Evolutionary conservation across 2,113 vertebrate genomes (phyloP), one percentile per base, ranked within the genome.

Genomic region (Neodon shergylaensis): DNA sequence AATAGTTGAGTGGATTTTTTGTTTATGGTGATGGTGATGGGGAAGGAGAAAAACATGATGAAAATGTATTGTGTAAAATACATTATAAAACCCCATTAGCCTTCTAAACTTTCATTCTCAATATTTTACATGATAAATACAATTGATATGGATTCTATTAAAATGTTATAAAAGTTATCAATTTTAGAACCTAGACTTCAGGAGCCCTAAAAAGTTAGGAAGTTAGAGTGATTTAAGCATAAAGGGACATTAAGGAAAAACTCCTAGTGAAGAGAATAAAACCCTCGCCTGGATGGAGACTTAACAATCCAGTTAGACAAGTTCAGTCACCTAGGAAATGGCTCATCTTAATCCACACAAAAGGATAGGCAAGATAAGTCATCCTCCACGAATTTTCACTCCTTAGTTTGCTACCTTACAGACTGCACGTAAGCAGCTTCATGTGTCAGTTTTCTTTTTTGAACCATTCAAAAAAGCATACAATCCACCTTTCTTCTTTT

Each of bases 91-190:
- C 92, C 14, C 13, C 24, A 16, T 93, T 89, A 63, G 74, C 6
- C 36, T 86, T 91, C 85, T 61, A 13, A 82, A 39, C 26, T 92
- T 94, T 82, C 68, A 65, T 63, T 84, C 13, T 96, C 10, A 88
- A 4, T 81, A 93, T 92, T 90, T 95, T 86, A 81, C 26, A 21
- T 3, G 21, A 70, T 61, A 96, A 81, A 65, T 12, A 63, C 2
- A 82, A 28, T 90, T 58, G 81, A 36, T 3, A 72, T 91, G 1
- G 16, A 61, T 92, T 79, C 36, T 66, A 47, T 44, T 85, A 13
- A 1, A 28, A 94, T 47, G 17, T 22, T 68, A 68, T 31, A 21
- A 7, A 19, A 19, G 44, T 22, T 66, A 12, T 47, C 12, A 66
- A 13, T 8, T 31, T 84, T 8, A 47, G 26, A 84, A 65, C 61